Base-by-base conservation (phyloP, 2,113 vertebrate species). In the Macaca nemestrina region DNA sequence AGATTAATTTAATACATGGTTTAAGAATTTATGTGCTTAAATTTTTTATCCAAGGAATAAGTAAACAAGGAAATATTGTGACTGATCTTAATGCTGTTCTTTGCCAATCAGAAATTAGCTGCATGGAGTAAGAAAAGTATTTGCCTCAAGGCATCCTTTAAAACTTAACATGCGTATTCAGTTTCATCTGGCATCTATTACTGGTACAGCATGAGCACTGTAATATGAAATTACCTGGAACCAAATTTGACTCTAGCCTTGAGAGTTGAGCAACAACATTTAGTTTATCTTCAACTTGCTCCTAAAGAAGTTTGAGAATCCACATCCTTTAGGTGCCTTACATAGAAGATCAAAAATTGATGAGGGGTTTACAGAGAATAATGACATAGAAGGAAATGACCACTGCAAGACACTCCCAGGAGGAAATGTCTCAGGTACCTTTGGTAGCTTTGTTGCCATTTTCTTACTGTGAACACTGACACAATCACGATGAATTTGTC, bases 51-150 rank as follows among this genome's bases (percentile, higher is more conserved):
- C 52, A 50, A 94, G 22, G 55, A 96, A 68, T 88, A 59, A 81
- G 84, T 95, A 97, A 95, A 96, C 57, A 43, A 68, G 59, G 25
- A 90, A 95, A 89, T 81, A 89, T 5, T 92, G 18, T 78, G 78
- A 92, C 87, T 43, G 11, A 79, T 93, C 73, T 96, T 35, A 76
- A 75, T 38, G 59, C 88, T 93, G 83, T 85, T 75, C 72, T 79
- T 93, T 92, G 81, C 93, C 98, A 97, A 81, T 81, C 81, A 85
- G 90, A 92, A 97, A 96, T 94, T 78, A 94, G 93, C 86, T 78
- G 16, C 52, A 13, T 80, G 61, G 72, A 88, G 52, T 59, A 92
- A 96, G 72, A 70, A 45, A 91, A 95, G 35, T 79, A 73, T 23
- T 94, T 95, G 81, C 90, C 73, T 96, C n/a, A 0, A 68, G 70